A percentile compares a stretch with the other conserved stretches of the same genome.
These are phyloP conservation scores for Drosophila repleta DNA, from an alignment of 1,140 invertebrate genomes.

Conservation along the genomic window DNA sequence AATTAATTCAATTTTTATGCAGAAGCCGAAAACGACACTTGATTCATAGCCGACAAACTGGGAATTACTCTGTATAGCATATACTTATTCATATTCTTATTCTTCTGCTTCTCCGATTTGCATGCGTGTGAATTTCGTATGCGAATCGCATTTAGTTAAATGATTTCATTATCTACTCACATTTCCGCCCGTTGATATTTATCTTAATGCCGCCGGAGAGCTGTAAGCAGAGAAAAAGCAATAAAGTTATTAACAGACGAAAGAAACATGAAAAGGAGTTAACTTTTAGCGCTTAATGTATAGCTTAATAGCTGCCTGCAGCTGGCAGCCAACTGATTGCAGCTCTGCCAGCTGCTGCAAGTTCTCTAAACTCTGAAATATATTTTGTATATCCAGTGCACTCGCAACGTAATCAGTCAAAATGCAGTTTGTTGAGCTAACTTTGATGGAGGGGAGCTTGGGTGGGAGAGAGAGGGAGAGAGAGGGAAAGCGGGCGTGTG, in stretches of 20 bases:
- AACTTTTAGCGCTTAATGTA: constrained; percentile 20
- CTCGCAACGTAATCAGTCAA: constrained; percentile 13
- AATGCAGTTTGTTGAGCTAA: constrained; percentile 5
- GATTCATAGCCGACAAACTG: constrained; percentile 3
- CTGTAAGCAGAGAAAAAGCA: constrained; percentile 28
- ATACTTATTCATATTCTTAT: not conserved
- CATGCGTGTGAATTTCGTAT: constrained; percentile 43
- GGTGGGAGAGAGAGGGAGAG: not conserved
- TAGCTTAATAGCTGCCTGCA: constrained; percentile 9
- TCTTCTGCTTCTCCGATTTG: constrained; percentile 17
- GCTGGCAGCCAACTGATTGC: too few relatives aligned
- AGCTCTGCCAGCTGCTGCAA: not conserved
- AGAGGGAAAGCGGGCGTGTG: not conserved
- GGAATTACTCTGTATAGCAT: not conserved
- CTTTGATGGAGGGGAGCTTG: too few relatives aligned
- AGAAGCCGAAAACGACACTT: not conserved
- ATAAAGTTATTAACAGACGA: constrained; percentile 38
- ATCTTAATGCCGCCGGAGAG: constrained; percentile 19
- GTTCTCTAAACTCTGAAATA: not conserved
- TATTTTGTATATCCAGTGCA: not conserved
- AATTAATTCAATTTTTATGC: constrained; percentile 30
- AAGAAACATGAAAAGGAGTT: not conserved
- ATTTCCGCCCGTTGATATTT: constrained; percentile 51
- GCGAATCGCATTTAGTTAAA: constrained; percentile 26
- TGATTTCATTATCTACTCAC: constrained; percentile 70